Base-by-base conservation (phyloP, 1,140 invertebrate species). In the Caenorhabditis briggsae region DNA sequence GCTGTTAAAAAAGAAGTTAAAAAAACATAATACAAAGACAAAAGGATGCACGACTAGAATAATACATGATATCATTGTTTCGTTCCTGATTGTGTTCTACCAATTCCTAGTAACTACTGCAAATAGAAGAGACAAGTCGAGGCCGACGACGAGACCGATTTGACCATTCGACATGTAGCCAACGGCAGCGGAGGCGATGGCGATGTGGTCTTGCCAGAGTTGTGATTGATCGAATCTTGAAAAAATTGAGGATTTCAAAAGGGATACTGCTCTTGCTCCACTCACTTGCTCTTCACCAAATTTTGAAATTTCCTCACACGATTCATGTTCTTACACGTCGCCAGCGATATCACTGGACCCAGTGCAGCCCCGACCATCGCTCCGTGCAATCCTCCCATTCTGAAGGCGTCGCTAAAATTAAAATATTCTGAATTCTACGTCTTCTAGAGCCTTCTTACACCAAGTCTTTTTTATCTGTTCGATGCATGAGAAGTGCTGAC, bases 301-400 rank as follows among this genome's bases (percentile, higher is more conserved):
- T 50, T 74, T 16, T 56, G 53, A 55, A 85, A 78, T 25, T 50
- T 56, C 33, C 50, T 16, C 43, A 65, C 41, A 12, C 58, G 87
- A 55, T 85, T 88, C 88, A 88, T 88, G 50, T 88, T 84, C 43
- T 85, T 58, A 58, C 89, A 58, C 11, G 83, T 74, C 50, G 83
- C 46, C 65, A 85, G 89, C 18, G 88, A 78, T 12, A 87, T 48
- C 16, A 88, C 78, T 11, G 88, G 88, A 6, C 88, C 88, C 18
- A 88, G 56, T 6, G 65, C 84, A 18, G 86, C 88, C 14, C 88
- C 88, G 18, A 87, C 59, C 53, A 84, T 58, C 20, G 88, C 88
- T 82, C 83, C 88, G 56, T 82, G 64, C 9, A 61, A 18, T n/a
- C 86, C 86, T 5, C 86, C 86, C 20, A 78, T 64, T 1, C 84